phyloP scores from a whole-genome alignment of 2,888 invertebrate genomes.

The Octonoba sinensis region DNA sequence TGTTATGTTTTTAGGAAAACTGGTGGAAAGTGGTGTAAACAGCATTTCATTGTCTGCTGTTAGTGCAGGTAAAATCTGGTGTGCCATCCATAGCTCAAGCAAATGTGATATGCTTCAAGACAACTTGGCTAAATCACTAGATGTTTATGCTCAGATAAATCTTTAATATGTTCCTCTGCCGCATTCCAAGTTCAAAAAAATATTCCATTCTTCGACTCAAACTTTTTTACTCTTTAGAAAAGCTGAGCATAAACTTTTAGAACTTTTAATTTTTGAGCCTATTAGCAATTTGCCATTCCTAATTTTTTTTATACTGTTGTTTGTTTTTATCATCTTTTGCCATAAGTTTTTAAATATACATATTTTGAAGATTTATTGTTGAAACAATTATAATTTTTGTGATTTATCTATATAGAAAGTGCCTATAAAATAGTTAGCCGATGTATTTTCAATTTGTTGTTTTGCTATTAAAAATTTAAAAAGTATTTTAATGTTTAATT shows the following conservation, averaged over 20 bases:
- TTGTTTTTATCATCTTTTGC: too few relatives aligned
- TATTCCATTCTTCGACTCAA: not conserved
- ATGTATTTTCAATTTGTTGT: too few relatives aligned
- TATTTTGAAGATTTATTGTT: too few relatives aligned
- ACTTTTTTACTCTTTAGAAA: constrained; percentile 33
- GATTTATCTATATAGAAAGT: too few relatives aligned
- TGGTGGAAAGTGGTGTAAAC: constrained; percentile 13
- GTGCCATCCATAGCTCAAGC: constrained; percentile 8
- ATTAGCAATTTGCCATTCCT: too few relatives aligned
- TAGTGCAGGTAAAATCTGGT: constrained; percentile 11
- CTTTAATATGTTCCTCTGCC: constrained; percentile 20
- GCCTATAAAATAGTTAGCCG: too few relatives aligned
- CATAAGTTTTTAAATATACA: too few relatives aligned
- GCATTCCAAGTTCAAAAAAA: not conserved
- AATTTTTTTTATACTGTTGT: too few relatives aligned
- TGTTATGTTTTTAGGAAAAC: constrained; percentile 22
- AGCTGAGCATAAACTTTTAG: constrained; percentile 8
- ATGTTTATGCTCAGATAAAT: constrained; percentile 36
- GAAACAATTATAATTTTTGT: too few relatives aligned
- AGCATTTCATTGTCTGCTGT: constrained; percentile 22
- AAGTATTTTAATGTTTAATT: too few relatives aligned
- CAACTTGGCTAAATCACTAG: not conserved
- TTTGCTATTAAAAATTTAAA: too few relatives aligned
- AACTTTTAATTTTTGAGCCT: constrained; percentile 1
- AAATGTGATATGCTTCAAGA: constrained; percentile 19